Base-by-base conservation (phyloP, 2,797 vertebrate species). In the Megaceryle alcyon region DNA sequence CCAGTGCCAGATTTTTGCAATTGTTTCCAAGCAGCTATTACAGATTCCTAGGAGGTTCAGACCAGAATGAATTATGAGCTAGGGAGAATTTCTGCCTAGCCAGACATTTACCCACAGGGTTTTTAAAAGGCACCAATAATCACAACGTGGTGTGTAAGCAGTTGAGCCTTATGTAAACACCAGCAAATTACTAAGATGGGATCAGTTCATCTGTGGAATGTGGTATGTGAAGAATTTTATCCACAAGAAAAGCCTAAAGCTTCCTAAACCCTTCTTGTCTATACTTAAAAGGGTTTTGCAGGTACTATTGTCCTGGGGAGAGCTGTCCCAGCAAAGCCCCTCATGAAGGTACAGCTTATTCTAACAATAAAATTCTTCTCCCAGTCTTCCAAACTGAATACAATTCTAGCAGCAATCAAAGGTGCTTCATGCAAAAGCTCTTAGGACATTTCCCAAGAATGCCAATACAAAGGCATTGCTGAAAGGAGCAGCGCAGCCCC, bases 81-180 rank as follows among this genome's bases (percentile, higher is more conserved):
- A 35, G 69, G 51, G 59, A 90, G 79, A 83, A 88, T 86, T 86
- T 59, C 86, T 96, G 82, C 85, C 57, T 6, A 76, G 76, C 14
- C 82, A 96, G 92, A 65, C 84, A 51, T 91, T 91, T 88, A 91
- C 90, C 91, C 84, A 85, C 21, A 8, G 76, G 64, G 68, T 86
- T 81, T 92, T 81, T 35, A 68, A 91, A 87, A 96, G 69, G 35
- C 91, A 94, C 79, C 69, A 43, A 59, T 71, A 82, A 92, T 83
- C 79, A 53, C 33, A 69, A 18, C 0, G 44, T 31, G 54, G 76
- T 3, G 76, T 46, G 54, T 3, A 63, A 95, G 91, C 54, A 17
- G 20, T 15, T 83, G 84, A 95, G 84, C 80, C 41, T 51, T 65
- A n/a, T n/a, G 87, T 60, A 94, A 96, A 96, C 89, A 92, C 15